Conservation (phyloP, 2,113 vertebrate species). For the Cisticola juncidis region DNA sequence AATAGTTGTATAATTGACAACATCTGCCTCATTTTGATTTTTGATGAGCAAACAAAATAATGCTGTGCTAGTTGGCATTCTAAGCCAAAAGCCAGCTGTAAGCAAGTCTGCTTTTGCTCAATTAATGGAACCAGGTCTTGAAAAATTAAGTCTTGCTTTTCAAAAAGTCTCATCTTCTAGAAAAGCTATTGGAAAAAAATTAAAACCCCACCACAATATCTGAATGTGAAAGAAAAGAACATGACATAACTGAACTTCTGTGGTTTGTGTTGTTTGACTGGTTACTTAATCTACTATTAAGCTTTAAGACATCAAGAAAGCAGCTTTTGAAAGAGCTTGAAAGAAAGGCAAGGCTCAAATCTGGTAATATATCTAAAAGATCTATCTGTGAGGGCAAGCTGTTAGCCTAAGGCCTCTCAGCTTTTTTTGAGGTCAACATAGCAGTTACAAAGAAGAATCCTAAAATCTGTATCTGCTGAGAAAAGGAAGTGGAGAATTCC, state of each 20-base stretch:
- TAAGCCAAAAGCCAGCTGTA: not conserved
- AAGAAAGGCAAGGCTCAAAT: not conserved
- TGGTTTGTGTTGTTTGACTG: not conserved
- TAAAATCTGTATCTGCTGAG: not conserved
- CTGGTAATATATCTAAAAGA: not conserved
- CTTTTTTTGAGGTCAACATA: not conserved
- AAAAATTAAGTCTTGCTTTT: not conserved
- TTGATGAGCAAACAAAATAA: not conserved
- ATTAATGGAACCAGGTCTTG: not conserved
- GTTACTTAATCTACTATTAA: not conserved
- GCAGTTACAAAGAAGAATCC: not conserved
- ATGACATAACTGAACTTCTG: not conserved
- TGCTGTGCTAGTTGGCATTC: not conserved
- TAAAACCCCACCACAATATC: not conserved
- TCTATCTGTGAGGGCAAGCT: not conserved
- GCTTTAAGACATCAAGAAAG: not conserved
- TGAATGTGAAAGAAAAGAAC: not conserved
- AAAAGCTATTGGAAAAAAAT: not conserved
- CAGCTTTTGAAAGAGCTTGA: not conserved
- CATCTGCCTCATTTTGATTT: not conserved
- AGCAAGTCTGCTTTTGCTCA: not conserved
- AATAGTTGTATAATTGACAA: not conserved
- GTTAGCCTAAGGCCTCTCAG: not conserved
- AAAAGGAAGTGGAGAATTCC: not conserved
- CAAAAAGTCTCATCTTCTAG: not conserved